Evolutionary conservation across 2,888 invertebrate genomes (phyloP).

Genomic region (Pseudeuparius sepicola): DNA sequence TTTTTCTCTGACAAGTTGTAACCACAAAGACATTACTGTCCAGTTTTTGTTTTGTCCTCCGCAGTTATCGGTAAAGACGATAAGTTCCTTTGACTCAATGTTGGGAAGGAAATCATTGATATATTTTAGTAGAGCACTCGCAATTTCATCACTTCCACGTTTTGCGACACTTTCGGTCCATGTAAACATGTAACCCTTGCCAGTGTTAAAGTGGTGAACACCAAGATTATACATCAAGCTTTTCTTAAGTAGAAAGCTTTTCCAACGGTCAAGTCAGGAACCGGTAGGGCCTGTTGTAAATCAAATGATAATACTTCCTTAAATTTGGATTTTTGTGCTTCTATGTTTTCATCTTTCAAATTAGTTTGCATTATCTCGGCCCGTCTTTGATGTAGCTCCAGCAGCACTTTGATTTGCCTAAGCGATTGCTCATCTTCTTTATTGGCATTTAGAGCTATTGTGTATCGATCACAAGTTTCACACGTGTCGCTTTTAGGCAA

Average conservation of each 20-base stretch:
- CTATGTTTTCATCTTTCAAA: constrained; percentile 5
- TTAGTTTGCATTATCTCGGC: constrained; percentile 18
- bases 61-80: no score
- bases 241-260: constrained; percentile 19
- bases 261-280: constrained; percentile 14
- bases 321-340: constrained; percentile 1
- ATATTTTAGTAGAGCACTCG: constrained; percentile 5
- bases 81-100: no score
- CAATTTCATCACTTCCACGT: constrained; percentile 10
- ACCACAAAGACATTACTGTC: constrained; percentile 1
- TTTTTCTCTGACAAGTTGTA: neutral
- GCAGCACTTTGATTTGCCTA: constrained; percentile 1
- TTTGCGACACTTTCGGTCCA: constrained; percentile 9
- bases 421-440: constrained; percentile 3
- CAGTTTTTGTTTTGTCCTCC: no score
- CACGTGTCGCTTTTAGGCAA: constrained; percentile 10
- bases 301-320: constrained; percentile 4
- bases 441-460: constrained; percentile 2
- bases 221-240: constrained; percentile 12
- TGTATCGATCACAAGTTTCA: constrained; percentile 9
- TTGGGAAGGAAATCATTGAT: no score
- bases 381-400: constrained; percentile 9
- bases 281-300: constrained; percentile 4
- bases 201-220: constrained; percentile 11
- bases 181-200: constrained; percentile 7